A percentile compares a stretch with the other conserved stretches of the same genome.
Evolutionary conservation across 1,140 invertebrate species (phyloP).

Genomic region (Idris sp.): DNA sequence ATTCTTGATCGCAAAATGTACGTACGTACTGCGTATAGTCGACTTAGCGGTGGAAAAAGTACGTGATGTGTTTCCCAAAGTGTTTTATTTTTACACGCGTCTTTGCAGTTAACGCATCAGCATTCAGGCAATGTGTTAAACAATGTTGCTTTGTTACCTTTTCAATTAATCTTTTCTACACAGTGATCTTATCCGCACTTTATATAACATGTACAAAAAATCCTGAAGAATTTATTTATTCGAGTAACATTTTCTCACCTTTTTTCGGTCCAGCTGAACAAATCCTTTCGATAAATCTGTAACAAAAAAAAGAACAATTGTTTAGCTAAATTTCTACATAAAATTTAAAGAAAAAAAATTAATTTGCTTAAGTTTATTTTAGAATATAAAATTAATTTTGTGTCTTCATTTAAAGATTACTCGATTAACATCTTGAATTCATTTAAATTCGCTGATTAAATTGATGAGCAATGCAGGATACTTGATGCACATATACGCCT

Average conservation of each 20-base stretch:
- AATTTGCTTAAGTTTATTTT: too few relatives aligned
- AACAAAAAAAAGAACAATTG: constrained; percentile 20
- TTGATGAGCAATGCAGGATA: constrained; percentile 13
- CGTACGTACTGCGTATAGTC: constrained; percentile 8
- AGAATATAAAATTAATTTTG: too few relatives aligned
- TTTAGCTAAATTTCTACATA: too few relatives aligned
- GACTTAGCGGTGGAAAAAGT: constrained; percentile 21
- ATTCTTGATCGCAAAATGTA: constrained; percentile 30
- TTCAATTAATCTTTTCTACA: constrained; percentile 1
- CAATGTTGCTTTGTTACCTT: constrained; percentile 11
- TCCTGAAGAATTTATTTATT: neutral
- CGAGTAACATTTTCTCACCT: neutral
- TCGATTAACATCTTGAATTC: too few relatives aligned
- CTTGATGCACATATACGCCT: constrained; percentile 21
- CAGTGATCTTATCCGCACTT: constrained; percentile 17
- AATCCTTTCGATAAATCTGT: constrained; percentile 1
- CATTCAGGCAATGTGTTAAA: constrained; percentile 7
- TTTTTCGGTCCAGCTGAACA: neutral
- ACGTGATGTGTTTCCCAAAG: constrained; percentile 33
- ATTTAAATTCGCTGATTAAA: constrained; percentile 17
- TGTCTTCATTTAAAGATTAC: too few relatives aligned
- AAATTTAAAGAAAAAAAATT: too few relatives aligned
- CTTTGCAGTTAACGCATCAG: constrained; percentile 15
- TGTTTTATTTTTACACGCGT: constrained; percentile 19
- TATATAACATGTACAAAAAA: too few relatives aligned